phyloP scores from a whole-genome alignment of 2,797 vertebrate species.

The Crocodylus rhombifer region DNA sequence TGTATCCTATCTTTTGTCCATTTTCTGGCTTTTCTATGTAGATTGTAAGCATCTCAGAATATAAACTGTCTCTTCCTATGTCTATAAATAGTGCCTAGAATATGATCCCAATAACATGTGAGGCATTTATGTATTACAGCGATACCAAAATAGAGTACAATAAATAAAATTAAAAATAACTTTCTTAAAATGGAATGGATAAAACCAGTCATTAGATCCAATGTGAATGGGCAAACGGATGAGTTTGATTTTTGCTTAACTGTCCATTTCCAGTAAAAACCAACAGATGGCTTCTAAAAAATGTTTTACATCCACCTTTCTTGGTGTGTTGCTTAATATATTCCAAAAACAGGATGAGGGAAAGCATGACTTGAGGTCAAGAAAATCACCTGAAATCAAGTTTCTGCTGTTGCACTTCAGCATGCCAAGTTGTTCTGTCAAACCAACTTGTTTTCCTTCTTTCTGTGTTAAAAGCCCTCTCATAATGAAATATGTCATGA shows the following conservation, averaged over 20 bases:
- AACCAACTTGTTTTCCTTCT: neutral
- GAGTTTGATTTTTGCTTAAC: neutral
- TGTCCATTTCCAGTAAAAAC: neutral
- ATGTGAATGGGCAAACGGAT: neutral
- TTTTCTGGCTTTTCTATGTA: neutral
- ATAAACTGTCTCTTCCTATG: neutral
- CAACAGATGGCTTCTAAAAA: neutral
- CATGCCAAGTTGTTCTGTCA: neutral
- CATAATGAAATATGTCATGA: slow-evolving; percentile 24
- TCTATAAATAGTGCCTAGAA: neutral
- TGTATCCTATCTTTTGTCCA: neutral
- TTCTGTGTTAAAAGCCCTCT: neutral
- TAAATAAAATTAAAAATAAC: neutral
- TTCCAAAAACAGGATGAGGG: slow-evolving; percentile 36
- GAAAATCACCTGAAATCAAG: neutral
- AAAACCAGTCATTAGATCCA: neutral
- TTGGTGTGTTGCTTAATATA: neutral
- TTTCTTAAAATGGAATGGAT: neutral
- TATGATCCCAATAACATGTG: no score
- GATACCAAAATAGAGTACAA: neutral
- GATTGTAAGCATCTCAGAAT: neutral
- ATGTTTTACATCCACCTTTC: neutral
- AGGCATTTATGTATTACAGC: neutral
- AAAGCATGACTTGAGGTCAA: neutral
- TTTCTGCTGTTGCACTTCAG: slow-evolving; percentile 19